phyloP scores from a whole-genome alignment of 2,113 vertebrate species.

The Mixornis gularis region DNA sequence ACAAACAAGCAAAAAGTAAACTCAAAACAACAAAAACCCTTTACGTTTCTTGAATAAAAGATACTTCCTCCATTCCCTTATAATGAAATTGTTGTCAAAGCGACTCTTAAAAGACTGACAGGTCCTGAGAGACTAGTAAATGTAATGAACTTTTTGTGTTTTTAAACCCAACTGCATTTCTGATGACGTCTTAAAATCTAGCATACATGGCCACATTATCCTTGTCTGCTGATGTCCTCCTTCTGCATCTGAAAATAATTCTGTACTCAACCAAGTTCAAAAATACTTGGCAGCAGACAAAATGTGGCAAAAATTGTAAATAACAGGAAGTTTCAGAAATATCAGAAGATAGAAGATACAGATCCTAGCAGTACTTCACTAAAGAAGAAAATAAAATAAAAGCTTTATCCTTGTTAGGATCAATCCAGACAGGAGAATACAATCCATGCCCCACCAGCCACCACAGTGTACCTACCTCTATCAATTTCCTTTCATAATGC shows the following conservation, averaged over 20 bases:
- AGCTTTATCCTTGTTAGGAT: neutral
- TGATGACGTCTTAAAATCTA: neutral
- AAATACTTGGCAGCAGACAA: neutral
- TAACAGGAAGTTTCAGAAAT: neutral
- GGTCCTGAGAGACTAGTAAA: neutral
- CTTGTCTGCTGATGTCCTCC: neutral
- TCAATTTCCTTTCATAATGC: rapidly evolving
- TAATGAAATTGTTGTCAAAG: neutral
- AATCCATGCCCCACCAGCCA: neutral
- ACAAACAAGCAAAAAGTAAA: neutral
- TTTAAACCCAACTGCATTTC: neutral
- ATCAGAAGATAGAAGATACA: neutral
- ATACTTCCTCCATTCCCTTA: neutral
- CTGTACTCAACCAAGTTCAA: neutral
- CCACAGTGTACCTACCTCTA: rapidly evolving
- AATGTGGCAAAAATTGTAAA: neutral
- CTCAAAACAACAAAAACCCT: neutral
- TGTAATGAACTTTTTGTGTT: conserved; percentile 9
- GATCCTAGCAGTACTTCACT: neutral
- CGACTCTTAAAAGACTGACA: neutral
- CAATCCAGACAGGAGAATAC: neutral
- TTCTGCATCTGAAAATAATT: neutral
- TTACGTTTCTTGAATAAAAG: conserved; percentile 12
- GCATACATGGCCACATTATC: neutral
- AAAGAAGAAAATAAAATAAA: neutral